These are phyloP conservation scores for Bubalus kerabau DNA, from an alignment of 2,113 vertebrate species.

Conservation along the genomic window DNA sequence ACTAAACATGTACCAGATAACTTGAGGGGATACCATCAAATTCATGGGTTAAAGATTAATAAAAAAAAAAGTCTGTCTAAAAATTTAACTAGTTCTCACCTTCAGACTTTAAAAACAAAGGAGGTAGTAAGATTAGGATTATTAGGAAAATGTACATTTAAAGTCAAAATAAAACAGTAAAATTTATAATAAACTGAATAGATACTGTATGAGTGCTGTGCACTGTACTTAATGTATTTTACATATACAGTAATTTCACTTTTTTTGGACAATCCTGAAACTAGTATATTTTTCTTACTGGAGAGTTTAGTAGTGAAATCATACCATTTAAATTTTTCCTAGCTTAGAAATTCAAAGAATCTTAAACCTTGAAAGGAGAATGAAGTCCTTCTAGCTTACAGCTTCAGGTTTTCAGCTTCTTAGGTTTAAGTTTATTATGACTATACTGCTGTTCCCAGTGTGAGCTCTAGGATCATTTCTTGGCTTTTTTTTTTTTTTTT, in stretches of 20 bases:
- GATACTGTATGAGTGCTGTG: background rate
- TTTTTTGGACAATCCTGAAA: background rate
- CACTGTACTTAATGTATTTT: background rate
- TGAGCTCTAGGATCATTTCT: conserved; percentile 8
- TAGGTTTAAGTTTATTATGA: background rate
- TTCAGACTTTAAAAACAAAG: conserved; percentile 23
- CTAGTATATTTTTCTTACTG: background rate
- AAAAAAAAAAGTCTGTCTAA: background rate
- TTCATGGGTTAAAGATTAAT: background rate
- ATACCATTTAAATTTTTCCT: background rate
- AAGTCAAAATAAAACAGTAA: background rate
- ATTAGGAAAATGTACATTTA: conserved; percentile 26
- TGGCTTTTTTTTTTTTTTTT: background rate
- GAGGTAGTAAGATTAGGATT: background rate
- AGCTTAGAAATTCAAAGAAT: background rate
- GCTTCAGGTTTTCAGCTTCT: background rate
- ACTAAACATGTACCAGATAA: background rate
- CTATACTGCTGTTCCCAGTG: background rate
- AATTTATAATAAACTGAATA: background rate
- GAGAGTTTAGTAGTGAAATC: background rate
- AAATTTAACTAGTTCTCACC: background rate
- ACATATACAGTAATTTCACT: background rate
- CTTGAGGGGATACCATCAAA: background rate
- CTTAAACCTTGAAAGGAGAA: background rate
- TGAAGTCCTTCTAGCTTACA: background rate